Base-by-base conservation (phyloP, 1,140 invertebrate genomes). In the Lepidurus couesii region DNA sequence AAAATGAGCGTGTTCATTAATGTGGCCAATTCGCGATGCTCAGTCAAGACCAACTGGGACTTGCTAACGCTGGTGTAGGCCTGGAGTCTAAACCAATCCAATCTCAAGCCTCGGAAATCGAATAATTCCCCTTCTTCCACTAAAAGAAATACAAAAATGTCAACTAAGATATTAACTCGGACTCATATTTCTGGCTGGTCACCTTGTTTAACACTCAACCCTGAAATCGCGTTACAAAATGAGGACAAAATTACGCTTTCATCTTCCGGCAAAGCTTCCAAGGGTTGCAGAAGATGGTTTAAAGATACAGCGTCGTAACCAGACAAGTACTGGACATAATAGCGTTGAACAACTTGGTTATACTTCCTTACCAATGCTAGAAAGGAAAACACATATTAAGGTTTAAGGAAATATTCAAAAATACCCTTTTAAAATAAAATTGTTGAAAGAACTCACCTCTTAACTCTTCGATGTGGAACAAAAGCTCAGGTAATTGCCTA, bases 401-500 rank as follows among this genome's bases (percentile, higher is more conserved):
- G 73, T 76, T 73, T 78, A 77, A 75, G 26, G 42, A 44, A 44
- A 6, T 16, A 34, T n/a, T 24, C 43, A 44, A 75, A 44, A 10
- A n/a, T 75, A 75, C 6, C 7, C 9, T 26, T 73, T n/a, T 0
- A 75, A 98, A 92, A 86, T 98, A 99, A 86, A 99, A 99, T 80
- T 96, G 88, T 85, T 98, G 96, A 86, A 99, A 93, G 4, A 99
- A 96, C 88, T 98, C 94, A 82, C 92, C 88, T 84, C 96, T 89
- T 42, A 99, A 85, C 86, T 99, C 98, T 86, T 98, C 96, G 90
- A 99, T 98, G 82, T 99, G 96, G 85, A 99, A 99, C 1, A 99
- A 86, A 42, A 99, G 86, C 87, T 99, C 98, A 8, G 98, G 97
- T 42, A 99, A 87, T 84, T 98, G 97, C 75, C 97, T 87, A 84